phyloP scores from a whole-genome alignment of 2,797 vertebrate genomes.

The Chiloscyllium punctatum region DNA sequence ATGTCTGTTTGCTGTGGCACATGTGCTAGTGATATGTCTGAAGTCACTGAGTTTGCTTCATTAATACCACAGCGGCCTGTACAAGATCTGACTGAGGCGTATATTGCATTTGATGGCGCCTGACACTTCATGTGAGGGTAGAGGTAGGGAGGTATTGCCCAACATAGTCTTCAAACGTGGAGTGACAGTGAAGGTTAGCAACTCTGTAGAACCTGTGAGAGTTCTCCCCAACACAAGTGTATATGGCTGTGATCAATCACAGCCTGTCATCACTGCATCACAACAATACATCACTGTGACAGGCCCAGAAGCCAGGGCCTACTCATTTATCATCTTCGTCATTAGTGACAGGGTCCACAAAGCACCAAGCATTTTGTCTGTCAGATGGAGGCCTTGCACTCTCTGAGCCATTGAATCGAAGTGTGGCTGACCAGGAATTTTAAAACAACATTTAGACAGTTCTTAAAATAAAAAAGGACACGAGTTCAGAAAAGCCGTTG shows the following conservation, averaged over 20 bases:
- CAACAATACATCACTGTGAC: conserved; percentile 9
- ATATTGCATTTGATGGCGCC: neutral
- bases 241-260: conserved; percentile 7
- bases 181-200: neutral
- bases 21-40: neutral
- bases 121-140: neutral
- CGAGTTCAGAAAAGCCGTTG: neutral
- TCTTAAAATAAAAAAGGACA: neutral
- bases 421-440: neutral
- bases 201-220: neutral
- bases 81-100: neutral
- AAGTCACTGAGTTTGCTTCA: too few relatives aligned
- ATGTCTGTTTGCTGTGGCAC: neutral
- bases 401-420: neutral
- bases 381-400: neutral
- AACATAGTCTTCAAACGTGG: neutral
- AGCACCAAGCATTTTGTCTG: neutral
- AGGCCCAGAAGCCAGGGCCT: neutral
- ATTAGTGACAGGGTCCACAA: neutral
- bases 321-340: neutral
- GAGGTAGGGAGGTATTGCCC: neutral
- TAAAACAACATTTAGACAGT: neutral
- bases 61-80: neutral
- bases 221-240: neutral
- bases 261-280: neutral